Conservation (phyloP, 92 coral and sea anemone species). For the Actinernus sp. region DNA sequence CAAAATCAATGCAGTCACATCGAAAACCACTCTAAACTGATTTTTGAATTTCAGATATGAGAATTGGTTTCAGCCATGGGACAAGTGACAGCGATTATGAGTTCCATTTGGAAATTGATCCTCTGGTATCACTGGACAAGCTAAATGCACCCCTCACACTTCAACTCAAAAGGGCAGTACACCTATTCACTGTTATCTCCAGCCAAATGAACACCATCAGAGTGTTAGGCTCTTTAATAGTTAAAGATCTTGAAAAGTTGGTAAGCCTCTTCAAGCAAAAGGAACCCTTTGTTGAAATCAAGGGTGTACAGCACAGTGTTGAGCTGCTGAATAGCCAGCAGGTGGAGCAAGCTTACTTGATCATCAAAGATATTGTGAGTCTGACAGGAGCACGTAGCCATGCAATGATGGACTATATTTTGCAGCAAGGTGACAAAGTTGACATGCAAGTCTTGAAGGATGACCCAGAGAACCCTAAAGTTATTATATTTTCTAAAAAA, state of each 20-base stretch:
- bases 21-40: too few species aligned
- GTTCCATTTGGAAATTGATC: slow-evolving; percentile 89
- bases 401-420: slow-evolving; percentile 87
- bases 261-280: slow-evolving; percentile 64
- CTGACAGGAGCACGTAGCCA: slow-evolving; percentile 65
- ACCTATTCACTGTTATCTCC: slow-evolving; percentile 74
- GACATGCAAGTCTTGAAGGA: slow-evolving; percentile 85
- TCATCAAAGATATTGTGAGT: slow-evolving; percentile 83
- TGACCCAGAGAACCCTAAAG: slow-evolving; percentile 81
- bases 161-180: slow-evolving; percentile 76
- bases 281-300: slow-evolving; percentile 66
- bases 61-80: slow-evolving; percentile 95
- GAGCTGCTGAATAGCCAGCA: slow-evolving; percentile 90
- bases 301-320: slow-evolving; percentile 78
- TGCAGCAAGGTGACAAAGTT: slow-evolving; percentile 94
- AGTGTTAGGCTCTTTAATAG: slow-evolving; percentile 69
- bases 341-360: slow-evolving; percentile 88
- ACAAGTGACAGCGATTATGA: slow-evolving; percentile 81
- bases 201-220: slow-evolving; percentile 77
- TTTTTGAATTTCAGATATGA: slow-evolving; percentile 85
- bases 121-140: slow-evolving; percentile 77
- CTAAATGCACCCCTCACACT: slow-evolving; percentile 72
- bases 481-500: slow-evolving; percentile 89
- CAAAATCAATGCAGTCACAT: too few species aligned
- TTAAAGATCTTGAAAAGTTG: slow-evolving; percentile 75